Base-by-base conservation (phyloP, 64 coral and sea anemone species). In the Montipora foliosa region DNA sequence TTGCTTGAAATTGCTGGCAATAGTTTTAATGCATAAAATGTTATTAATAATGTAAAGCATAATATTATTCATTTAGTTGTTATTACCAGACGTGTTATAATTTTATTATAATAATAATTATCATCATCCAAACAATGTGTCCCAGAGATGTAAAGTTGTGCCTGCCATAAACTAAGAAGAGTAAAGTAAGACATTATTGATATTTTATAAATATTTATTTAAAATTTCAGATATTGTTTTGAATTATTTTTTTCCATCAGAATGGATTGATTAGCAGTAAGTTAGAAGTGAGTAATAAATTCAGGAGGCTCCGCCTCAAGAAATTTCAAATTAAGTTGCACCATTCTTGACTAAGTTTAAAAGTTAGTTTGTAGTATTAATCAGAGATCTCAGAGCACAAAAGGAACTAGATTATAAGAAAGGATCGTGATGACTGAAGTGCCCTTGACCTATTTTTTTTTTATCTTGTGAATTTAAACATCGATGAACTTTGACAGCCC, bases 131-230 rank as follows among this genome's bases (percentile, higher is more conserved):
- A 57, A 11, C 11, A 57, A 57, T 50, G 19, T 16, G 82, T 86
- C 82, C 82, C 82, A 71, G 62, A 86, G 82, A 17, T 86, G 82
- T 86, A 86, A 86, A 86, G 66, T 86, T 71, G 82, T 86, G 82
- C 82, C 49, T 86, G 82, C 82, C 82, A 86, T 48, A 84, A 86
- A 71, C 71, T 86, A 86, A 86, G 64, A 86, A 86, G 82, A 86
- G 67, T 86, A 86, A 86, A 86, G 82, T 86, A 86, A 86, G 16
- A 86, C 46, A 86, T 84, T 84, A 86, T 78, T 78, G 76, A 86
- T 86, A 86, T 86, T 86, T 86, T 86, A 86, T 86, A 21, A 78
- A 72, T 86, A 86, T 86, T 86, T 86, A 86, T 86, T 86, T 86
- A 86, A 86, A 86, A 71, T 86, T 86, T 2, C 82, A 86, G 68